Percentiles rank a stretch among this genome's conserved stretches.
Evolutionary conservation across 2,797 vertebrate species (phyloP).

Genomic region (Coccyzus lansbergi): DNA sequence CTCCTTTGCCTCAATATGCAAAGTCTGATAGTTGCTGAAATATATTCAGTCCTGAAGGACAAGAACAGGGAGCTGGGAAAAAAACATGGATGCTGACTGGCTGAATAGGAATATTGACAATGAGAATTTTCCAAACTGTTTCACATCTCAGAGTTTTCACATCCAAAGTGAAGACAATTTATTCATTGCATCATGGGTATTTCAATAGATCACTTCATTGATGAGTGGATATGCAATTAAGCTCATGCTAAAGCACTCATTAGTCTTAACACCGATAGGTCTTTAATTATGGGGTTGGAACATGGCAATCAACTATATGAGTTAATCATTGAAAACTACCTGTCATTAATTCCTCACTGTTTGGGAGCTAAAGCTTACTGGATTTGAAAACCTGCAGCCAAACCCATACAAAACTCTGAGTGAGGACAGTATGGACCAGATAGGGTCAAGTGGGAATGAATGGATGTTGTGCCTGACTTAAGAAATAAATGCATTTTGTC

Average conservation of each 20-base stretch:
- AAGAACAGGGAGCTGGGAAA: background rate
- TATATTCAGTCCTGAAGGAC: background rate
- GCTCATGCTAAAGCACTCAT: constrained; percentile 31
- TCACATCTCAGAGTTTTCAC: constrained; percentile 1
- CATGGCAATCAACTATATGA: background rate
- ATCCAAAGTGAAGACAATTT: background rate
- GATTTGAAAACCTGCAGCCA: background rate
- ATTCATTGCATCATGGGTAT: constrained; percentile 4
- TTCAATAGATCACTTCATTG: constrained; percentile 30
- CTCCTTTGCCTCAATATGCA: background rate
- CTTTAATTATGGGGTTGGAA: constrained; percentile 47
- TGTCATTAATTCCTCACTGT: constrained; percentile 34
- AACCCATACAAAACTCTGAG: background rate
- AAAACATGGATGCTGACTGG: background rate
- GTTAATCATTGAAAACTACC: constrained; percentile 45
- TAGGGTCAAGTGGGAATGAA: background rate
- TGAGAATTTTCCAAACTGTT: constrained; percentile 1
- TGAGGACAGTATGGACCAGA: background rate
- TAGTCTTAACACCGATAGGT: constrained; percentile 47
- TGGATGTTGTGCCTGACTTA: background rate
- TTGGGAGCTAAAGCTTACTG: background rate
- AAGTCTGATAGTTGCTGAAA: background rate
- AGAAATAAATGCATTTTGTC: background rate
- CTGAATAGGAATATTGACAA: background rate
- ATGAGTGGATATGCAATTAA: constrained; percentile 60